Conservation (phyloP, 2,888 invertebrate genomes). For the Embidobia sp. region DNA sequence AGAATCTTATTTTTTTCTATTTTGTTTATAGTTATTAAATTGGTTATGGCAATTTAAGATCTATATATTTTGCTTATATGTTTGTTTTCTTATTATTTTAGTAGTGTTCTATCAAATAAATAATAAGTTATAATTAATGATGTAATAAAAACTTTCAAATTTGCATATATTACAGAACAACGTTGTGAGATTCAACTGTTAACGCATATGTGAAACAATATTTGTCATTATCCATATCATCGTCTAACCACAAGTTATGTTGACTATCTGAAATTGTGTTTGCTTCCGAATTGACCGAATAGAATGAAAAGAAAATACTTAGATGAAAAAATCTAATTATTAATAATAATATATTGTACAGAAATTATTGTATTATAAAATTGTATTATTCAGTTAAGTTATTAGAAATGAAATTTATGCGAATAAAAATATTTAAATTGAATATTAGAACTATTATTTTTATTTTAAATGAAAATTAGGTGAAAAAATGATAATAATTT, state of each 20-base stretch:
- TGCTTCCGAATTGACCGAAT: neutral
- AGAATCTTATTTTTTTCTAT: too few relatives aligned
- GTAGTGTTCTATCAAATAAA: too few relatives aligned
- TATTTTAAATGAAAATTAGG: too few relatives aligned
- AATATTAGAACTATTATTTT: too few relatives aligned
- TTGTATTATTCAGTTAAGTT: too few relatives aligned
- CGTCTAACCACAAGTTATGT: slow-evolving; percentile 5
- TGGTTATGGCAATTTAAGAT: too few relatives aligned
- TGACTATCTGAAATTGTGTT: slow-evolving; percentile 10
- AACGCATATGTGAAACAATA: slow-evolving; percentile 7
- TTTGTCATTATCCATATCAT: slow-evolving; percentile 1
- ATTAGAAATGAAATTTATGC: too few relatives aligned
- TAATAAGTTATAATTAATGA: neutral
- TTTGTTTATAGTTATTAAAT: too few relatives aligned
- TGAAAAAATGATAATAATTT: neutral
- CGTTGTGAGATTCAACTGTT: neutral
- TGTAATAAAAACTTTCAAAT: neutral
- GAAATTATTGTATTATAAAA: too few relatives aligned
- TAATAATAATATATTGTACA: neutral
- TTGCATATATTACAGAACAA: neutral
- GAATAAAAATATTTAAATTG: too few relatives aligned
- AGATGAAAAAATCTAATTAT: neutral
- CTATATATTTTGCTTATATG: too few relatives aligned
- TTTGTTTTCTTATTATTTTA: too few relatives aligned
- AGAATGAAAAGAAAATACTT: neutral